These are phyloP conservation scores for Morinoia aosen DNA, from an alignment of 2,888 invertebrate species.

Conservation along the genomic window DNA sequence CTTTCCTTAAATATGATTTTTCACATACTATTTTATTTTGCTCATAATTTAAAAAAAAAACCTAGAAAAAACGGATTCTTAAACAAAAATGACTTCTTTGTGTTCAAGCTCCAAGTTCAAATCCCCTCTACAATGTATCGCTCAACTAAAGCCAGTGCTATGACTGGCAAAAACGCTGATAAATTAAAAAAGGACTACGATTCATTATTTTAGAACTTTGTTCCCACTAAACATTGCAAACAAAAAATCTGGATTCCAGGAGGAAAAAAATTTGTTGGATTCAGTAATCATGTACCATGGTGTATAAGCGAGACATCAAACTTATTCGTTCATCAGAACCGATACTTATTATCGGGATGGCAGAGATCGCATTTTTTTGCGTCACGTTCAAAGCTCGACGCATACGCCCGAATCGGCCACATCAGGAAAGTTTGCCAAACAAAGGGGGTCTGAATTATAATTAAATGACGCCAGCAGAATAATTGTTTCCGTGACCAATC, in stretches of 20 bases:
- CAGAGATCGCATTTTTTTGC: not conserved
- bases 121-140: not conserved
- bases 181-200: not conserved
- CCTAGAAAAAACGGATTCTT: not conserved
- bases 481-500: slow-evolving; percentile 12
- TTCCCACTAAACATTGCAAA: not conserved
- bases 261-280: not conserved
- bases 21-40: not conserved
- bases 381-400: not conserved
- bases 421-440: not conserved
- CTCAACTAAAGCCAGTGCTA: not conserved
- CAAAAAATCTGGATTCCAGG: not conserved
- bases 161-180: not conserved
- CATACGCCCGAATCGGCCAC: not conserved
- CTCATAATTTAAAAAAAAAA: not conserved
- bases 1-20: not conserved
- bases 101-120: not conserved
- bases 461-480: not conserved
- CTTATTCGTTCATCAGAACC: not conserved
- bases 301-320: not conserved
- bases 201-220: not conserved
- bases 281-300: not conserved
- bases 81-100: not conserved
- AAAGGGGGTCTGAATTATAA: not conserved
- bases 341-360: not conserved